Evolutionary conservation across 2,797 vertebrate genomes (phyloP).

Genomic region (Acanthopagrus latus): DNA sequence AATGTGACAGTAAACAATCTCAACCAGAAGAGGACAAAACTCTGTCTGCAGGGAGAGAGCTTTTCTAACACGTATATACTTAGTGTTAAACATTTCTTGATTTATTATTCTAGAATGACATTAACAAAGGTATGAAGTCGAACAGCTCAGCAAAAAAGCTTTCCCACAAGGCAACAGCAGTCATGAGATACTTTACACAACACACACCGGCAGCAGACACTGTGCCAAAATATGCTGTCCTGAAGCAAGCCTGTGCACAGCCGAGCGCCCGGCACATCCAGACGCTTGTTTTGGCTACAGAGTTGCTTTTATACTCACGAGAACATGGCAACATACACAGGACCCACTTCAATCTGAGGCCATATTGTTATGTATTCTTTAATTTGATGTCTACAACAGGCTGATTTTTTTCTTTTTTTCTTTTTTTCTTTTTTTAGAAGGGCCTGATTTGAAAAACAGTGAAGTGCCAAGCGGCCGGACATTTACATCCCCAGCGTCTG

Average conservation of each 20-base stretch:
- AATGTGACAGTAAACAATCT: neutral
- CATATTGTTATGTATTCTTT: neutral
- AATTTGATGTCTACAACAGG: neutral
- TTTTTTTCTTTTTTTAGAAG: too few species aligned
- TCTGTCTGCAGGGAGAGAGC: too few species aligned
- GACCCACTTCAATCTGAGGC: neutral
- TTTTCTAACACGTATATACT: too few species aligned
- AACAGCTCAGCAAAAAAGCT: neutral
- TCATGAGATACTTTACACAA: conserved; percentile 31
- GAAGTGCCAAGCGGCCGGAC: too few species aligned
- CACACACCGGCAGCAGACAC: neutral
- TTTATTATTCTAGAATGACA: neutral
- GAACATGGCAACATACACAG: neutral
- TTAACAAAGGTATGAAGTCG: neutral
- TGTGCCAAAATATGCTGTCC: neutral
- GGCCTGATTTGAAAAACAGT: too few species aligned
- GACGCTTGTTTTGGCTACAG: neutral
- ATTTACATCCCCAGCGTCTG: too few species aligned
- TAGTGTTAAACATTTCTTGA: neutral
- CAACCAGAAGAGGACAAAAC: neutral
- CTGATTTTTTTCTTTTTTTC: too few species aligned
- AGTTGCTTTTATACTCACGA: neutral
- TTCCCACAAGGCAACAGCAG: conserved; percentile 22
- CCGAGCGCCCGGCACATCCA: neutral
- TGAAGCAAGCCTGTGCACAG: conserved; percentile 25